A percentile compares a stretch with the other conserved stretches of the same genome.
Conservation (phyloP, 1,140 invertebrate species). For the Copidosoma floridanum region DNA sequence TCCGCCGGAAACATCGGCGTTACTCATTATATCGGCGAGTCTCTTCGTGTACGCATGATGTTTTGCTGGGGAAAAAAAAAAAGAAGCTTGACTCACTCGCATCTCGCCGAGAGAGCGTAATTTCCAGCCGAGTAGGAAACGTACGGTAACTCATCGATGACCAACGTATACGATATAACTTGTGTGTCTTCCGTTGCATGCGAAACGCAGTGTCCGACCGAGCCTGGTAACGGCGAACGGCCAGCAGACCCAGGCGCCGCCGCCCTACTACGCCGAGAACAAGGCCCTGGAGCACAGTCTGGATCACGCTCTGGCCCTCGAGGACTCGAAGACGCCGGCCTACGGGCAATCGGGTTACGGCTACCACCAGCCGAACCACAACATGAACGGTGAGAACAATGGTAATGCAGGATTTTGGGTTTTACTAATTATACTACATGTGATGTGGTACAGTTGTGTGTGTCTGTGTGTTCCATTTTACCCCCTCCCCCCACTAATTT, state of each 20-base stretch:
- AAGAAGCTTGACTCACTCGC: too few species aligned
- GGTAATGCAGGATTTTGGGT: slow-evolving; percentile 13
- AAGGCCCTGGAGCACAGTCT: slow-evolving; percentile 85
- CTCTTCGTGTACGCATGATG: too few species aligned
- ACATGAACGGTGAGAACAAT: slow-evolving; percentile 67
- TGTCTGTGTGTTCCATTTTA: background rate
- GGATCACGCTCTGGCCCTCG: slow-evolving; percentile 76
- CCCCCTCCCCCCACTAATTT: background rate
- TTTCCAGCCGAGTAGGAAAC: too few species aligned
- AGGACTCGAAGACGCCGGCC: slow-evolving; percentile 76
- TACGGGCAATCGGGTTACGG: slow-evolving; percentile 84
- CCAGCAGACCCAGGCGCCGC: slow-evolving; percentile 75
- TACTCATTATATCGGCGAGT: too few species aligned
- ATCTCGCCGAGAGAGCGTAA: too few species aligned
- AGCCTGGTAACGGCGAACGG: slow-evolving; percentile 68
- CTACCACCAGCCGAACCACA: slow-evolving; percentile 68
- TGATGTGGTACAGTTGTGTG: background rate
- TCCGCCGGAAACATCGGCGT: too few species aligned
- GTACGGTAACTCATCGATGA: too few species aligned
- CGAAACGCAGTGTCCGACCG: slow-evolving; percentile 64
- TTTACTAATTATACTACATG: background rate
- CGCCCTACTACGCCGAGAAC: slow-evolving; percentile 86
- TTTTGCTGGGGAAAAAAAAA: too few species aligned
- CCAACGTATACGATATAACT: too few species aligned
- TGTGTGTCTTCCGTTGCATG: slow-evolving; percentile 12